Evolutionary conservation across 2,888 invertebrate genomes (phyloP), one percentile per base, ranked within the genome.

Genomic region (Dynastes maya): DNA sequence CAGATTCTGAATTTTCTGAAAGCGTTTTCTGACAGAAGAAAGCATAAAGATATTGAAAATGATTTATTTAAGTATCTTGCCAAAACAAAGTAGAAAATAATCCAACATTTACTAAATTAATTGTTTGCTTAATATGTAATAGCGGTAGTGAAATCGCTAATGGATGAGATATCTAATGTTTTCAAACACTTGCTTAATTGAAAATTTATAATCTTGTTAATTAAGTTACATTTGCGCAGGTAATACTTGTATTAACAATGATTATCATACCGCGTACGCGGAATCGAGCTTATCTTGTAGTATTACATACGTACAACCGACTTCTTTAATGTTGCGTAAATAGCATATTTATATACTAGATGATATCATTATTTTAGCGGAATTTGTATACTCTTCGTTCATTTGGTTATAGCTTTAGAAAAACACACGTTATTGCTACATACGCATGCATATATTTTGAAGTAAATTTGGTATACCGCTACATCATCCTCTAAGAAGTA

Each of bases 271-370:
- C 9, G 55, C 22, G 22, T n/a, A 22, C 55, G 16, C 6, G 55
- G 16, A 22, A 16, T 58, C 2, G 22, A 58, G 22, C 16, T 58
- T 58, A 58, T 58, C 55, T 58, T 9, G 22, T 58, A 58, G 11
- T 45, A 58, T 8, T 58, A 58, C 53, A 6, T 53, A 53, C 16
- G 22, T 5, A 16, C 8, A 22, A 58, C 8, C 22, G 55, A 58
- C 9, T 16, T 58, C 55, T 22, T 58, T 58, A 58, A 58, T 58
- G 55, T 58, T 58, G 55, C 55, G 55, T 58, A 58, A 58, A 58
- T n/a, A 53, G 27, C 22, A 58, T 58, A 16, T 58, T 22, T 58
- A 58, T 58, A 58, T 58, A 58, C 55, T 22, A 58, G 55, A 58
- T 58, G 55, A 58, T 58, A 58, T 58, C 55, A 58, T 58, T 58